Evolutionary conservation across 2,113 vertebrate species (phyloP), one percentile per base, ranked within the genome.

Genomic region (Lamprotornis superbus): DNA sequence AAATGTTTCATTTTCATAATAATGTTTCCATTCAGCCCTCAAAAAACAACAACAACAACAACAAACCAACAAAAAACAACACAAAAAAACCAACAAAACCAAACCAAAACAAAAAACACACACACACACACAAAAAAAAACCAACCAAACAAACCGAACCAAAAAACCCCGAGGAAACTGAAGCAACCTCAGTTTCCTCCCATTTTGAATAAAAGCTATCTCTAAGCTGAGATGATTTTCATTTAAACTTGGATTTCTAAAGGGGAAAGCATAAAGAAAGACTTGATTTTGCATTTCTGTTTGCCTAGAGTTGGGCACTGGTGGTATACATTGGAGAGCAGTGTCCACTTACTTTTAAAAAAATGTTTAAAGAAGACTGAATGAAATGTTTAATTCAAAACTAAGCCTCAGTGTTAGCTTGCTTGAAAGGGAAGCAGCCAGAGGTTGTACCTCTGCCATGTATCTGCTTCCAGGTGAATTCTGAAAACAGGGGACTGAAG

Each of bases 391-490:
- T 7, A 33, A 31, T 35, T 47, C 5, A 60, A 73, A 94, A 39
- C 39, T 69, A 47, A 80, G 14, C 27, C 15, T 80, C 23, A 3
- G 11, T 20, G 8, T 53, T 19, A 61, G 10, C 15, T 63, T 80
- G 22, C 61, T 85, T 67, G 30, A 71, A 82, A 94, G 35, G 9
- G 20, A 63, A 56, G 5, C 24, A 68, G 8, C 16, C 23, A 52
- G 40, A 85, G 8, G 3, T 15, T 78, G 30, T 0, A 0, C 13
- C 19, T 56, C 24, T 69, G 33, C 68, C 12, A 11, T 3, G 2
- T 39, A 30, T 57, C 57, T 39, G 18, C 35, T 75, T 92, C 47
- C 35, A 53, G 7, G 4, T 37, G 25, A 85, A 82, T 71, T 87
- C 60, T 84, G 84, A 55, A 46, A 46, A 52, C 0, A 7, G 42